Conservation (phyloP, 2,888 invertebrate species). For the Synergus itoensis region DNA sequence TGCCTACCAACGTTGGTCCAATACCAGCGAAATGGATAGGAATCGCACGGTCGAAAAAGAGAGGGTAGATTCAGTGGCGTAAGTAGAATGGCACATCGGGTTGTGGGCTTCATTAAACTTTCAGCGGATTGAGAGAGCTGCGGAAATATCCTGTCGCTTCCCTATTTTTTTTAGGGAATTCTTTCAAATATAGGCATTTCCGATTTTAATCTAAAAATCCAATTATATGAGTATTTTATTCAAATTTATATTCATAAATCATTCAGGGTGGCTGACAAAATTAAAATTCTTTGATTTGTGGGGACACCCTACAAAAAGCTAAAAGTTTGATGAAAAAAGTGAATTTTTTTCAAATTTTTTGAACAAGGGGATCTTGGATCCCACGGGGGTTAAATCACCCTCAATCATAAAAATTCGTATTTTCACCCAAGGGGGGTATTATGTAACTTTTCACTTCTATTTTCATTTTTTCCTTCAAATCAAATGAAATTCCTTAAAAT, state of each 20-base stretch:
- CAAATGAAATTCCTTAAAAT: no score
- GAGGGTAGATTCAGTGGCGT: conserved; percentile 15
- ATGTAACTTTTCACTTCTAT: no score
- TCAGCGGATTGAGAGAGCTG: conserved; percentile 34
- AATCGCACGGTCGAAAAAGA: conserved; percentile 46
- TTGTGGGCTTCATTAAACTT: conserved; percentile 31
- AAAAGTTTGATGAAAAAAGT: no score
- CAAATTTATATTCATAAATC: not conserved
- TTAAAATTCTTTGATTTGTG: no score
- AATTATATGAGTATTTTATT: not conserved
- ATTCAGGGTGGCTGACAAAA: no score
- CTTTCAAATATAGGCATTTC: not conserved
- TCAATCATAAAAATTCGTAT: no score
- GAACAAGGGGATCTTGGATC: no score
- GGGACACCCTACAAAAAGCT: no score
- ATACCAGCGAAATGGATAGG: conserved; percentile 43
- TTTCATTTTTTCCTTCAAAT: no score
- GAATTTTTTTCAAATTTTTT: no score
- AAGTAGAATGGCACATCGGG: conserved; percentile 31
- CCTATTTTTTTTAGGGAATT: not conserved
- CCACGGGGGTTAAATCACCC: no score
- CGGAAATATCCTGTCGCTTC: conserved; percentile 31
- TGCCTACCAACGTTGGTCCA: conserved; percentile 51
- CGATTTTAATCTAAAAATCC: not conserved
- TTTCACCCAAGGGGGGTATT: no score